phyloP scores from a whole-genome alignment of 2,797 vertebrate species.

The Parotocinclus haroldoi region DNA sequence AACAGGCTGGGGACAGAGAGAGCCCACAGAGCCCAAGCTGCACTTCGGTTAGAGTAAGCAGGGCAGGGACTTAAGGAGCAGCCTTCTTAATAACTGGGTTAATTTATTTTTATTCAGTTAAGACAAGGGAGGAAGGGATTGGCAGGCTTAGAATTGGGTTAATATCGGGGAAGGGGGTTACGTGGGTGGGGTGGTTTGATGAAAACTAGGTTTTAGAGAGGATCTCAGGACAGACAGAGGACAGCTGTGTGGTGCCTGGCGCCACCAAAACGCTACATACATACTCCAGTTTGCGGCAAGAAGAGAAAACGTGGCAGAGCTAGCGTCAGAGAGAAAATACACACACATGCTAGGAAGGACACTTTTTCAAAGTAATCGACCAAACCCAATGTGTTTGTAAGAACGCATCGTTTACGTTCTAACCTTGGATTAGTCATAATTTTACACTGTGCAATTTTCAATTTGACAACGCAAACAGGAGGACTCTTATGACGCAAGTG shows the following conservation, averaged over 20 bases:
- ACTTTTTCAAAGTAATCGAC: slow-evolving; percentile 18
- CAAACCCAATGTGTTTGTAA: background rate
- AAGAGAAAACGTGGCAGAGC: slow-evolving; percentile 61
- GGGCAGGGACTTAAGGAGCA: slow-evolving; percentile 33
- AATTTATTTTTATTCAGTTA: slow-evolving; percentile 23
- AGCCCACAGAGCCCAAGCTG: slow-evolving; percentile 41
- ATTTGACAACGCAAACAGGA: too few relatives aligned
- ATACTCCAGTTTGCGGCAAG: slow-evolving; percentile 63
- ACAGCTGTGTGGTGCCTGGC: slow-evolving; percentile 28
- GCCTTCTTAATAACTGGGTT: slow-evolving; percentile 40
- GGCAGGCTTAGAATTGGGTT: slow-evolving; percentile 38
- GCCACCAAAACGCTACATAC: slow-evolving; percentile 49
- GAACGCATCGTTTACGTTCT: too few relatives aligned
- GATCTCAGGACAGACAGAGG: slow-evolving; percentile 44
- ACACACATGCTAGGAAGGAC: slow-evolving; percentile 38
- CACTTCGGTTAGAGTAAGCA: slow-evolving; percentile 30
- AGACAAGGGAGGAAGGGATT: slow-evolving; percentile 6
- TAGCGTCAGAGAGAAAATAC: slow-evolving; percentile 61
- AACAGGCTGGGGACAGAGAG: slow-evolving; percentile 23
- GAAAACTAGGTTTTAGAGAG: slow-evolving; percentile 46
- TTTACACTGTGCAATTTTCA: too few relatives aligned
- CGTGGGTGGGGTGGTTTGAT: slow-evolving; percentile 43
- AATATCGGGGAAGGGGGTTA: slow-evolving; percentile 33
- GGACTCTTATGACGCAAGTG: too few relatives aligned
- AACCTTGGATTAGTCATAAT: too few relatives aligned